phyloP scores from a whole-genome alignment of 2,888 invertebrate genomes.

The Schizotus pectinicornis region DNA sequence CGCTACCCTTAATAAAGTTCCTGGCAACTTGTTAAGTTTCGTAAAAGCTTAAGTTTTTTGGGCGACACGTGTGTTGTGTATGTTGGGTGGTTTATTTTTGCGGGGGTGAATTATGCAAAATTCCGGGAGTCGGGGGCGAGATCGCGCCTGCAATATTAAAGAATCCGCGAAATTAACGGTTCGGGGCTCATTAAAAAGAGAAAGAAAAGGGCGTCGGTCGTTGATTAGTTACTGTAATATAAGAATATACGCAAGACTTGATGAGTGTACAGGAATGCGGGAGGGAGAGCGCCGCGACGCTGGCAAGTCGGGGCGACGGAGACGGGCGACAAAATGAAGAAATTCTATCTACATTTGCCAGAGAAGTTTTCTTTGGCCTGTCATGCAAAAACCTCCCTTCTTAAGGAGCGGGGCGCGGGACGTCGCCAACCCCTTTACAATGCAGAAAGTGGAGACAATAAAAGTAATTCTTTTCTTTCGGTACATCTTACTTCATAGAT shows the following conservation, averaged over 20 bases:
- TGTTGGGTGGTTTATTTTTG: not conserved
- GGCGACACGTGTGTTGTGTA: constrained; percentile 29
- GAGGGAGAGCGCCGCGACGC: constrained; percentile 44
- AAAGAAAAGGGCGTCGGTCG: constrained; percentile 51
- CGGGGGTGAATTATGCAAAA: no score
- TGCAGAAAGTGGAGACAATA: constrained; percentile 54
- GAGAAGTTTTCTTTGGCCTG: constrained; percentile 56
- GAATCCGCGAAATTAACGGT: constrained; percentile 49
- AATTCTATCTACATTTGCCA: constrained; percentile 68
- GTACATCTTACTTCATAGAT: constrained; percentile 48
- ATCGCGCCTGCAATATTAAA: constrained; percentile 49
- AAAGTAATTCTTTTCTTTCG: constrained; percentile 54
- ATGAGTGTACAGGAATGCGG: constrained; percentile 50
- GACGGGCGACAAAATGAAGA: constrained; percentile 65
- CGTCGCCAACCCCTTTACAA: constrained; percentile 51
- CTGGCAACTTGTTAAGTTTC: constrained; percentile 33
- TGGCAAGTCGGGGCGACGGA: constrained; percentile 45
- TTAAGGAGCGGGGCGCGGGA: constrained; percentile 34
- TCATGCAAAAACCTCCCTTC: constrained; percentile 56
- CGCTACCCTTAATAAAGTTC: constrained; percentile 40
- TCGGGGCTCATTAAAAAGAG: constrained; percentile 53
- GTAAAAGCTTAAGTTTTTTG: constrained; percentile 29
- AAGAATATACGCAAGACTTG: constrained; percentile 56
- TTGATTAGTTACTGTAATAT: constrained; percentile 55
- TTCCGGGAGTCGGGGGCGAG: constrained; percentile 8